Base-by-base conservation (phyloP, 2,113 vertebrate genomes). In the Harpagus bidentatus region DNA sequence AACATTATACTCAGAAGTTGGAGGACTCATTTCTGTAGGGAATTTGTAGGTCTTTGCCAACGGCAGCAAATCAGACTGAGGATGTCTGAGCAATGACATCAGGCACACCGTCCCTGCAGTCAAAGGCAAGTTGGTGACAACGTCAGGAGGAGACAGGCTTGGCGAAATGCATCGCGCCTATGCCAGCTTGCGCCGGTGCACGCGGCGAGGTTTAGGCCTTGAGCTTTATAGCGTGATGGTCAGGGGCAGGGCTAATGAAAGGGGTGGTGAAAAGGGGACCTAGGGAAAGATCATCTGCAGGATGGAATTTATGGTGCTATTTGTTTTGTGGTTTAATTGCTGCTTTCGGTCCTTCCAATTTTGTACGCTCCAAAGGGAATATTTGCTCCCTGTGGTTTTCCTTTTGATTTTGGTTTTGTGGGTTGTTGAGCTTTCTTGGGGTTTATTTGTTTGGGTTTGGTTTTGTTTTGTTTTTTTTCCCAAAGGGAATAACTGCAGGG, bases 31-130 rank as follows among this genome's bases (percentile, higher is more conserved):
- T 96, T 95, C 90, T 73, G 25, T 36, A 29, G 74, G 83, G 93
- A 87, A 88, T 89, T 82, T 0, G 0, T 42, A 71, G 29, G 69
- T 80, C 89, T 89, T 91, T 95, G 93, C 83, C 90, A 95, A 42
- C 16, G 56, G 87, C 82, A 89, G 55, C 82, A 93, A 91, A 90
- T 92, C 85, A 90, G 59, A 19, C 38, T 47, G 73, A 74, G 69
- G 31, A 96, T 95, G 71, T 66, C 87, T 95, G 87, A 85, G 94
- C 90, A 90, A 9, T 96, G 96, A 92, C 86, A 81, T 96, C 86
- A 95, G 82, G 71, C 78, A 67, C 59, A 48, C 42, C 2, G 2
- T 38, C 55, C 47, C 71, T 63, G 70, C 59, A 93, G 58, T 90
- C 59, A 53, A 95, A 93, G 82, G 52, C 71, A 80, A 85, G 50